Evolutionary conservation across 37 sponge, comb jelly and placozoan genomes (phyloP).

Genomic region (Axinella damicornis): DNA sequence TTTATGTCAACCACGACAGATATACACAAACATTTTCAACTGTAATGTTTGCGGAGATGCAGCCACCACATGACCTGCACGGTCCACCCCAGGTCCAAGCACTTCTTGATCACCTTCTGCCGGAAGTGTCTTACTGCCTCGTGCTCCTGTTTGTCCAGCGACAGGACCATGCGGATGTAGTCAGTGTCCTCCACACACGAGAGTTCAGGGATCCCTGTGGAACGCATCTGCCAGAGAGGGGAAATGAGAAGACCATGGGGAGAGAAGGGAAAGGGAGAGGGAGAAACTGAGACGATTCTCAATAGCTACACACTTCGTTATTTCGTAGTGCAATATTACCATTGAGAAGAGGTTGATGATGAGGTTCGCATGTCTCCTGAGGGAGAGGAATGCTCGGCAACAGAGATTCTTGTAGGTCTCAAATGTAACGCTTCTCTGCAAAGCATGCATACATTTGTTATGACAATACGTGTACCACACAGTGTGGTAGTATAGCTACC

Average conservation of each 20-base stretch:
- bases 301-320: too few species aligned
- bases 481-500: slow-evolving; percentile 26
- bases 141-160: slow-evolving; percentile 32
- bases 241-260: neutral
- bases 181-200: slow-evolving; percentile 76
- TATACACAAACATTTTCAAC: too few species aligned
- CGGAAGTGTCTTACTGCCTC: slow-evolving; percentile 71
- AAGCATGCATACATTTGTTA: neutral
- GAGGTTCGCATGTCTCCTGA: slow-evolving; percentile 68
- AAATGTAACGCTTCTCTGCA: slow-evolving; percentile 63
- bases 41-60: slow-evolving; percentile 45
- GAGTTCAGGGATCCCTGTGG: slow-evolving; percentile 86
- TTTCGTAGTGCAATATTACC: slow-evolving; percentile 38
- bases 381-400: slow-evolving; percentile 63
- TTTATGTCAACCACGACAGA: too few species aligned
- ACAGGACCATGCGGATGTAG: slow-evolving; percentile 52
- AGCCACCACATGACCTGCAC: slow-evolving; percentile 75
- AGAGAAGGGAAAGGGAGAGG: neutral
- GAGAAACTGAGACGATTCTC: neutral
- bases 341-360: slow-evolving; percentile 81
- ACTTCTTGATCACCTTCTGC: slow-evolving; percentile 54
- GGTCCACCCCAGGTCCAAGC: slow-evolving; percentile 73
- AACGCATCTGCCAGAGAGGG: slow-evolving; percentile 63
- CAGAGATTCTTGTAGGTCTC: slow-evolving; percentile 49
- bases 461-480: neutral